phyloP scores from a whole-genome alignment of 2,797 vertebrate species.

The Lagorchestes hirsutus region DNA sequence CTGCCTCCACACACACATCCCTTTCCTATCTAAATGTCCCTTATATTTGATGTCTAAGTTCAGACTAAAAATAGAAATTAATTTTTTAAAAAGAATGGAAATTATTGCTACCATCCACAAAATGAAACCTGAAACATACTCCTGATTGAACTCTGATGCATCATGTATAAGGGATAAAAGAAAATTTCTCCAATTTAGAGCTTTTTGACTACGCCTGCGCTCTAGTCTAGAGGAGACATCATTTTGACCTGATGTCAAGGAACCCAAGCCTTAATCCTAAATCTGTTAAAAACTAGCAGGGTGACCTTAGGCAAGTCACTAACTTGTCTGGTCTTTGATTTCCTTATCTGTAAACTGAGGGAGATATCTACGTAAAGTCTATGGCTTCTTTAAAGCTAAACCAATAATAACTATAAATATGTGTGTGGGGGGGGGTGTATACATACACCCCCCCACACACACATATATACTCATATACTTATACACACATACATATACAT shows the following conservation, averaged over 20 bases:
- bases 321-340: not conserved
- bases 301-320: not conserved
- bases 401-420: not conserved
- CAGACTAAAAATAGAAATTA: not conserved
- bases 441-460: too few relatives aligned
- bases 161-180: not conserved
- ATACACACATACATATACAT: not conserved
- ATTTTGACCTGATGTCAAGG: not conserved
- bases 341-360: not conserved
- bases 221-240: not conserved
- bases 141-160: not conserved
- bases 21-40: not conserved
- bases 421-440: too few relatives aligned
- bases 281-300: not conserved
- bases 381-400: not conserved
- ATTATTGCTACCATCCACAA: not conserved
- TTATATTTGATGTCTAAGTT: not conserved
- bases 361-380: not conserved
- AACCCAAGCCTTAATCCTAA: not conserved
- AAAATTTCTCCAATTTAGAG: not conserved
- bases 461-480: not conserved
- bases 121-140: not conserved
- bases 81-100: not conserved
- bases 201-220: not conserved
- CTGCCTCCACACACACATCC: not conserved